phyloP scores from a whole-genome alignment of 2,888 invertebrate species.

The Epinotia nisella region DNA sequence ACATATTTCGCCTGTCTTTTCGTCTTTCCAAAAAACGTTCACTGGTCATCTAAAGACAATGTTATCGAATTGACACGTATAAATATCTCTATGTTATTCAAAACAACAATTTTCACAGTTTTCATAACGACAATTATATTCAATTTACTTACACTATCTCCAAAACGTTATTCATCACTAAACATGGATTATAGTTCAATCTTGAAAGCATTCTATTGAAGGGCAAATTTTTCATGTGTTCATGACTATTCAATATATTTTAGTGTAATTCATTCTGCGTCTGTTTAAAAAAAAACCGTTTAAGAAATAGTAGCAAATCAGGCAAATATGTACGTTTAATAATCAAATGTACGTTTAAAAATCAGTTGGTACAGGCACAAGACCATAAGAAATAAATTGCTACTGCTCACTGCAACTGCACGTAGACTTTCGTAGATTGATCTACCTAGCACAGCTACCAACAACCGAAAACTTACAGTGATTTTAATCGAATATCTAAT shows the following conservation, averaged over 20 bases:
- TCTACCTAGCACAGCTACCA: too few relatives aligned
- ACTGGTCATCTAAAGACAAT: background rate
- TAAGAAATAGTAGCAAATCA: background rate
- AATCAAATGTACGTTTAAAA: too few relatives aligned
- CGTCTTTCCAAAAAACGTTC: background rate
- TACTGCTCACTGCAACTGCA: background rate
- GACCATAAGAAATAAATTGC: background rate
- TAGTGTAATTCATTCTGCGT: background rate
- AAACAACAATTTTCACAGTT: background rate
- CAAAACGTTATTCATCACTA: background rate
- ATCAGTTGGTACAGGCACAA: too few relatives aligned
- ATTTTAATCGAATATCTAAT: too few relatives aligned
- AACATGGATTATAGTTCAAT: background rate
- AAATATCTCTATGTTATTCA: background rate
- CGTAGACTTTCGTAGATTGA: background rate
- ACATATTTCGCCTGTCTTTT: background rate
- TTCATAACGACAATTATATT: slow-evolving; percentile 4
- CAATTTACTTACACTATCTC: background rate
- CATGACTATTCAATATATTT: background rate
- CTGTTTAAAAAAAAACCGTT: background rate
- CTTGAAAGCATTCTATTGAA: background rate
- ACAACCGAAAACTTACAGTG: too few relatives aligned
- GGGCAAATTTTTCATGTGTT: background rate
- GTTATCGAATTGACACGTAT: background rate
- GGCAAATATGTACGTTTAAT: background rate